Conservation (phyloP, 2,888 invertebrate species). For the Carabus problematicus region DNA sequence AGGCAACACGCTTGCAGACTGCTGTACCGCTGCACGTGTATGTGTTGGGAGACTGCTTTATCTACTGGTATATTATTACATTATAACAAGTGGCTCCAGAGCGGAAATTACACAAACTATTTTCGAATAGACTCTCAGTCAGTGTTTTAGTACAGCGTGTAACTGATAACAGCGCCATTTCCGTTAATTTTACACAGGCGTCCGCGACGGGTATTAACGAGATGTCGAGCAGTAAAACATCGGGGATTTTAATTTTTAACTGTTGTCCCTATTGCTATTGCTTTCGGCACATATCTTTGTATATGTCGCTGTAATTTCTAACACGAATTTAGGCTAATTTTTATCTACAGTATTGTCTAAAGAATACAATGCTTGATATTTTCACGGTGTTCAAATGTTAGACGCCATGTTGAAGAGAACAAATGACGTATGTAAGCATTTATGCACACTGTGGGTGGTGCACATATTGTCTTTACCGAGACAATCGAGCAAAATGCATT, state of each 20-base stretch:
- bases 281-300: not conserved
- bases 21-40: constrained; percentile 3
- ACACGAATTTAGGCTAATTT: no score
- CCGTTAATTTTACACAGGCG: constrained; percentile 56
- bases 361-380: no score
- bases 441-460: constrained; percentile 23
- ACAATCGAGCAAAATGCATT: constrained; percentile 33
- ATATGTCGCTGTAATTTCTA: no score
- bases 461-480: constrained; percentile 22
- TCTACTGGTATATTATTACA: constrained; percentile 58
- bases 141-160: constrained; percentile 57
- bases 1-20: not conserved
- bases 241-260: constrained; percentile 19
- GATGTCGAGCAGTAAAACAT: constrained; percentile 19
- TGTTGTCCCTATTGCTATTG: no score
- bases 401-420: constrained; percentile 10
- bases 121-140: constrained; percentile 60
- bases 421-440: constrained; percentile 14
- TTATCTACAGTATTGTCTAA: no score
- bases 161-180: constrained; percentile 58
- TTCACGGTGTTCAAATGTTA: no score
- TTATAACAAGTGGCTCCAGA: constrained; percentile 60
- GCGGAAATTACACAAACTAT: constrained; percentile 62
- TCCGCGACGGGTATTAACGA: constrained; percentile 45
- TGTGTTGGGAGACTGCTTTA: constrained; percentile 50